A percentile compares a stretch with the other conserved stretches of the same genome.
Conservation (phyloP, 1,140 invertebrate species). For the Gonioctena quinquepunctata region DNA sequence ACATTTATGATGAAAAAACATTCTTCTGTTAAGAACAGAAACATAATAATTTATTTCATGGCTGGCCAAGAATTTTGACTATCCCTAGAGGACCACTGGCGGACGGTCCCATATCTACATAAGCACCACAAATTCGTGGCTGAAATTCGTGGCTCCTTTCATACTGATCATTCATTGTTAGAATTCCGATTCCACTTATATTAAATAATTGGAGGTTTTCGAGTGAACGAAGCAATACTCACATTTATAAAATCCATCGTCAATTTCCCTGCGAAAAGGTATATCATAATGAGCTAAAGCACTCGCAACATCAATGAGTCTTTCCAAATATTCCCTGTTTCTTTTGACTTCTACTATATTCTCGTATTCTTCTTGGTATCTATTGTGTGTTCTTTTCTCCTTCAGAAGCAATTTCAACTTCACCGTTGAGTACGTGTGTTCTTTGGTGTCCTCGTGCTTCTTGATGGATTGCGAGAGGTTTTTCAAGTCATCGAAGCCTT, state of each 20-base stretch:
- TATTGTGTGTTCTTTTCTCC: not conserved
- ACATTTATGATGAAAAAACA: no score
- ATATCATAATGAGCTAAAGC: not conserved
- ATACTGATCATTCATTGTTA: no score
- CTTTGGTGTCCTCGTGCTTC: constrained; percentile 8
- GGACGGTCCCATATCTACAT: no score
- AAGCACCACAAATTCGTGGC: no score
- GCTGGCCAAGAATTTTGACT: no score
- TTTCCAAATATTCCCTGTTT: constrained; percentile 8
- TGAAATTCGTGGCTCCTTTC: no score
- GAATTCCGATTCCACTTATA: no score
- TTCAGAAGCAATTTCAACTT: constrained; percentile 3
- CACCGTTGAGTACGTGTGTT: constrained; percentile 2
- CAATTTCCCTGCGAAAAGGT: not conserved
- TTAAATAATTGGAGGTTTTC: no score
- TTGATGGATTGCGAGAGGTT: constrained; percentile 9
- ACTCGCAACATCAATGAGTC: constrained; percentile 1
- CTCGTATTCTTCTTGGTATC: not conserved
- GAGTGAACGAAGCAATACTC: not conserved
- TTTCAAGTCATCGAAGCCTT: constrained; percentile 13
- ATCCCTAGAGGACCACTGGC: no score
- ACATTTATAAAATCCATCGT: not conserved
- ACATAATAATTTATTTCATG: no score
- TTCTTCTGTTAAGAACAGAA: no score
- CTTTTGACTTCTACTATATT: not conserved